A percentile compares a stretch with the other conserved stretches of the same genome.
Evolutionary conservation across 1,140 invertebrate species (phyloP).

Genomic region (Whitmania pigra): DNA sequence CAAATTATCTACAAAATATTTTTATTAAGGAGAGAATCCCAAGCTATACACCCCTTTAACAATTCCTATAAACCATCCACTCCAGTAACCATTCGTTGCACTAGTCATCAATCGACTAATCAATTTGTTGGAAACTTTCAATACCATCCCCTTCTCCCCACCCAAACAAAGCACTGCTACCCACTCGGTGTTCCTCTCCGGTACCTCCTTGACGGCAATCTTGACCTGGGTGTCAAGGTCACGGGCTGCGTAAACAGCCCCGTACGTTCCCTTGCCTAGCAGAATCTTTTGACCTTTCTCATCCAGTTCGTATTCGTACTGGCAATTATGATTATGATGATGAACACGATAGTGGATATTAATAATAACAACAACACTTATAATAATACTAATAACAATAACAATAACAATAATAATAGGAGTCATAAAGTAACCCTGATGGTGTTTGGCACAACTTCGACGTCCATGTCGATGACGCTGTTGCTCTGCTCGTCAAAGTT

Average conservation of each 20-base stretch:
- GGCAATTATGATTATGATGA: not conserved
- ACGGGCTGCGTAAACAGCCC: conserved; percentile 81
- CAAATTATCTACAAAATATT: too few relatives aligned
- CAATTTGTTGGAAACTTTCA: too few relatives aligned
- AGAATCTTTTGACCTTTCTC: conserved; percentile 73
- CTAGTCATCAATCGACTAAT: too few relatives aligned
- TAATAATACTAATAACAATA: too few relatives aligned
- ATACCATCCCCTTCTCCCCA: too few relatives aligned
- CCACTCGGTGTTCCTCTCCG: conserved; percentile 80
- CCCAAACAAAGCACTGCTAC: conserved; percentile 23
- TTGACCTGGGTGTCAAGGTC: conserved; percentile 86
- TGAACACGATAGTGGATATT: too few relatives aligned
- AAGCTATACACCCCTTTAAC: too few relatives aligned
- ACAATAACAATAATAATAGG: too few relatives aligned
- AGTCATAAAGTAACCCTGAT: conserved; percentile 2
- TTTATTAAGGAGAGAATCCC: too few relatives aligned
- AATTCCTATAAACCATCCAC: too few relatives aligned
- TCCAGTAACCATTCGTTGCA: not conserved
- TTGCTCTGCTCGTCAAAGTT: conserved; percentile 14
- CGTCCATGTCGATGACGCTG: conserved; percentile 21
- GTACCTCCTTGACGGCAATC: conserved; percentile 95
- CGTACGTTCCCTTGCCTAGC: conserved; percentile 89
- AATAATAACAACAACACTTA: too few relatives aligned
- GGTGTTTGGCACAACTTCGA: conserved; percentile 13
- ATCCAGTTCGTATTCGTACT: conserved; percentile 94